These are phyloP conservation scores for Pardalotus punctatus DNA, from an alignment of 2,113 vertebrate genomes.

Conservation along the genomic window DNA sequence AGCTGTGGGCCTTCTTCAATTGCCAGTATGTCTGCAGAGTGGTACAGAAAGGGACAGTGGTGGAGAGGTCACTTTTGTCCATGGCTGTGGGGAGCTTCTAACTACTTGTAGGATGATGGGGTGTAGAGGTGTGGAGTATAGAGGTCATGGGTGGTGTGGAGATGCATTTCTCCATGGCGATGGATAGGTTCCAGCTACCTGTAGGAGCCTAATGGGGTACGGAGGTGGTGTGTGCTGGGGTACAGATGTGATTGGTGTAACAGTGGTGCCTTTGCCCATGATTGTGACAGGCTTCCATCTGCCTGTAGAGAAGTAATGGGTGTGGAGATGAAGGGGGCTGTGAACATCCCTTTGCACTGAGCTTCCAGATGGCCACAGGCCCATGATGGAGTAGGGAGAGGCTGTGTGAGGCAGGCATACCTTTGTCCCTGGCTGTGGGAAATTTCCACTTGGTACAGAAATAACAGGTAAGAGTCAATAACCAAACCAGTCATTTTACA, in stretches of 20 bases:
- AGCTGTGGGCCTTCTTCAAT: neutral
- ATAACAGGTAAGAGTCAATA: neutral
- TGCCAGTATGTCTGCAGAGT: neutral
- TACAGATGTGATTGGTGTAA: neutral
- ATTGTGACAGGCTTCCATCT: neutral
- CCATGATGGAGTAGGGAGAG: neutral
- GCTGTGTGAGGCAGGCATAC: neutral
- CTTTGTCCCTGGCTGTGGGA: neutral
- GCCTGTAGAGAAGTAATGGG: neutral
- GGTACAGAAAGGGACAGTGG: too few species aligned
- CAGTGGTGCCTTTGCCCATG: neutral
- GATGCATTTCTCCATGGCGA: rapidly evolving
- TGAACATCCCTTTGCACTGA: neutral
- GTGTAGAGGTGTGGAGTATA: neutral
- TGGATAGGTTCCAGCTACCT: neutral
- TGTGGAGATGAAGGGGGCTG: neutral
- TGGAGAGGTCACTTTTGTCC: neutral
- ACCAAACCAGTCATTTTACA: neutral
- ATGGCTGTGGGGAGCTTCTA: neutral
- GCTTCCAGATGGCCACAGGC: neutral
- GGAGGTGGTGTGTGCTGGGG: neutral
- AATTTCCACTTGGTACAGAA: neutral
- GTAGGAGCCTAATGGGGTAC: neutral
- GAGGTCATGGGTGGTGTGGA: neutral
- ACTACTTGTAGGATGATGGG: neutral